Conservation (phyloP, 2,797 vertebrate species). For the Cetoscarus ocellatus region DNA sequence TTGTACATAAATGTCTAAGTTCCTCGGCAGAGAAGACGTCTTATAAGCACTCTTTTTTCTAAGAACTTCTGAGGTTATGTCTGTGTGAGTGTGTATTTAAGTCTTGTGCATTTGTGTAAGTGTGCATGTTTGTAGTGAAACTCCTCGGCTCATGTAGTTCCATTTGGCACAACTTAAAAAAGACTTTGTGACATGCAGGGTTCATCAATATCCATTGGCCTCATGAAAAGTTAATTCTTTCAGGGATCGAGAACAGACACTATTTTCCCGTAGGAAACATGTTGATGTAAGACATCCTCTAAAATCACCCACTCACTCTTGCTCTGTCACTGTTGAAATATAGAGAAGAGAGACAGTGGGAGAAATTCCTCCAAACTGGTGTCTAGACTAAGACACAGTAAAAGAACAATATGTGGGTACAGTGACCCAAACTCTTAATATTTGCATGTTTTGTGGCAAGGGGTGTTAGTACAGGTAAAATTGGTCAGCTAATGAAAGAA, state of each 20-base stretch:
- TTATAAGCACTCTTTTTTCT: constrained; percentile 21
- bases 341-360: constrained; percentile 2
- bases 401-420: too few species aligned
- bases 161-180: constrained; percentile 53
- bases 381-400: neutral
- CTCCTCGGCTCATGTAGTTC: constrained; percentile 27
- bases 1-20: constrained; percentile 51
- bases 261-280: constrained; percentile 40
- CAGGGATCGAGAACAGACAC: constrained; percentile 53
- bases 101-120: constrained; percentile 2
- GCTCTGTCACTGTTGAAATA: constrained; percentile 23
- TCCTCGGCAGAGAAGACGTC: constrained; percentile 15
- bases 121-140: constrained; percentile 26
- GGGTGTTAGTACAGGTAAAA: too few species aligned
- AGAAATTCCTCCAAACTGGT: neutral
- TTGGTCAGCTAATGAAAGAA: too few species aligned
- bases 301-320: constrained; percentile 40
- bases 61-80: constrained; percentile 13
- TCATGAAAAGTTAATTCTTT: constrained; percentile 66
- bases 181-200: constrained; percentile 39
- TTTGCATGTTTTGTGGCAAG: too few species aligned
- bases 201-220: constrained; percentile 64
- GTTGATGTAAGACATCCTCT: constrained; percentile 58
- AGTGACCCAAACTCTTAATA: too few species aligned
- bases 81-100: constrained; percentile 3